A percentile compares a stretch with the other conserved stretches of the same genome.
Evolutionary conservation across 2,113 vertebrate genomes (phyloP).

Genomic region (Salvelinus fontinalis): DNA sequence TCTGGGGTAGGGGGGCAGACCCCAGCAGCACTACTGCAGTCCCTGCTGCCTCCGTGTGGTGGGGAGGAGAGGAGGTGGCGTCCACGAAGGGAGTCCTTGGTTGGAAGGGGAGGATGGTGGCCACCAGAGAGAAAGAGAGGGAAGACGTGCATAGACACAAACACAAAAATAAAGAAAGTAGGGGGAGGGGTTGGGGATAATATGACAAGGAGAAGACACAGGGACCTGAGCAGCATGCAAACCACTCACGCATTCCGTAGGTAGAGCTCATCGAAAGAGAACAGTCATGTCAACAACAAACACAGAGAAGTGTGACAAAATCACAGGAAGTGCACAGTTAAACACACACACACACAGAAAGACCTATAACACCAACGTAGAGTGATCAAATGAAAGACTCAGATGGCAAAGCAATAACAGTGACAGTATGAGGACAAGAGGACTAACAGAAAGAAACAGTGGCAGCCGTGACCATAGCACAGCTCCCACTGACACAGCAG

Average conservation of each 20-base stretch:
- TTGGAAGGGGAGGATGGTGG: not conserved
- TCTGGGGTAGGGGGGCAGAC: constrained; percentile 6
- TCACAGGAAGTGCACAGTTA: too few relatives aligned
- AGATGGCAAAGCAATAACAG: constrained; percentile 56
- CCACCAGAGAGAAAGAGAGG: constrained; percentile 7
- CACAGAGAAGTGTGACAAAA: not conserved
- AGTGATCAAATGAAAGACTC: constrained; percentile 34
- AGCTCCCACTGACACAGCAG: constrained; percentile 62
- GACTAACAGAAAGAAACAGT: constrained; percentile 55
- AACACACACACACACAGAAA: not conserved
- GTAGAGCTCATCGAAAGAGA: not conserved
- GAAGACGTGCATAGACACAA: not conserved
- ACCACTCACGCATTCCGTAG: not conserved
- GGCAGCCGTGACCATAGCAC: constrained; percentile 46
- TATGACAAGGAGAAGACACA: constrained; percentile 42
- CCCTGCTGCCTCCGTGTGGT: constrained; percentile 24
- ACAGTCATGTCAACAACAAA: not conserved
- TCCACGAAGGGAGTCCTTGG: constrained; percentile 63
- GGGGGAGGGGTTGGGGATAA: constrained; percentile 14
- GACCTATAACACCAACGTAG: not conserved
- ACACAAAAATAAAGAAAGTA: constrained; percentile 2
- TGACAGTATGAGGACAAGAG: constrained; percentile 58
- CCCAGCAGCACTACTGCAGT: constrained; percentile 38
- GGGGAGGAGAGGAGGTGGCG: constrained; percentile 43
- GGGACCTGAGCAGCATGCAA: constrained; percentile 23